Percentiles rank a stretch among this genome's conserved stretches.
phyloP scores from a whole-genome alignment of 2,797 vertebrate genomes.

The Rhinella marina region DNA sequence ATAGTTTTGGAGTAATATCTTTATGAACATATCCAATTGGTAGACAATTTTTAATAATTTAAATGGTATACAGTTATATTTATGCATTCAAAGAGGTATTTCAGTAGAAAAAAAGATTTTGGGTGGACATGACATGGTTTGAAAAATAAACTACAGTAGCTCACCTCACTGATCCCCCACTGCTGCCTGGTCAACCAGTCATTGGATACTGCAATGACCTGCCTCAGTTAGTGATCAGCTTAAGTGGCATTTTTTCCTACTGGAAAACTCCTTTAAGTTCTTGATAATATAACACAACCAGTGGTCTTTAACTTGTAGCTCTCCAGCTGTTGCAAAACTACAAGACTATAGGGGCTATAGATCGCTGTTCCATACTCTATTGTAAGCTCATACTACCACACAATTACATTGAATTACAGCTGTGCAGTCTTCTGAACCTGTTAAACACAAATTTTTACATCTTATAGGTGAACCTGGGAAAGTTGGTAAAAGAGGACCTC shows the following conservation, averaged over 20 bases:
- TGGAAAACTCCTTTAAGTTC: background rate
- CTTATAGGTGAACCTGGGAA: slow-evolving; percentile 37
- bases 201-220: too few relatives aligned
- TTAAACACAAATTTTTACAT: background rate
- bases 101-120: too few relatives aligned
- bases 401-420: background rate
- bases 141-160: too few relatives aligned
- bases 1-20: background rate
- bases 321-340: background rate
- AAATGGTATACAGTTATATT: background rate
- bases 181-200: too few relatives aligned
- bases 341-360: background rate
- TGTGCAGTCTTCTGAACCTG: background rate
- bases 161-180: too few relatives aligned
- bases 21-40: background rate
- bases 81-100: too few relatives aligned
- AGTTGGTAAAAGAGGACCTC: slow-evolving; percentile 37
- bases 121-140: too few relatives aligned
- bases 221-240: too few relatives aligned
- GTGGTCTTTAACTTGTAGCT: background rate
- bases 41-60: background rate
- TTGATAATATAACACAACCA: background rate
- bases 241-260: too few relatives aligned
- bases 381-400: too few relatives aligned
- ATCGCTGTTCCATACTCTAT: background rate